A percentile compares a stretch with the other conserved stretches of the same genome.
Evolutionary conservation across 2,888 invertebrate species (phyloP).

Genomic region (Ctenicera cuprea): DNA sequence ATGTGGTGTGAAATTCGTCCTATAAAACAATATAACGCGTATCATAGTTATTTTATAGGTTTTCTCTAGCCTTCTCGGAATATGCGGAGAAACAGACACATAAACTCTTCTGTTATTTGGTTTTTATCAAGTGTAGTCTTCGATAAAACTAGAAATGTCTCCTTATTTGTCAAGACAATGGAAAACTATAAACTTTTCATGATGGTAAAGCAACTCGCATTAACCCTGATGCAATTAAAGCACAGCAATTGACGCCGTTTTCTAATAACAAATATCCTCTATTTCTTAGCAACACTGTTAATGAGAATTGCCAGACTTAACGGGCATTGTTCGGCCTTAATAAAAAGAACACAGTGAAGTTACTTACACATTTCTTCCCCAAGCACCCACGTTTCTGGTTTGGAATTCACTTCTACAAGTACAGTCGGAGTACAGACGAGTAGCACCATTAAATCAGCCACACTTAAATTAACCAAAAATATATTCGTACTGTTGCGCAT

Average conservation of each 20-base stretch:
- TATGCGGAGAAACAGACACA: slow-evolving; percentile 15
- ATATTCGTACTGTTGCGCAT: slow-evolving; percentile 97
- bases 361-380: slow-evolving; percentile 96
- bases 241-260: background rate
- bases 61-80: slow-evolving; percentile 5
- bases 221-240: background rate
- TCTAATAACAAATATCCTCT: background rate
- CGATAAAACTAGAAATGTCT: background rate
- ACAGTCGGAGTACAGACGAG: slow-evolving; percentile 95
- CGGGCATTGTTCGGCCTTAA: slow-evolving; percentile 24
- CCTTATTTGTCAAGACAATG: background rate
- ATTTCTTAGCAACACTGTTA: background rate
- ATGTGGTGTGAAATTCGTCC: slow-evolving; percentile 19
- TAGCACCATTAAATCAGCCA: slow-evolving; percentile 93
- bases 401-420: slow-evolving; percentile 93
- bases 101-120: slow-evolving; percentile 8
- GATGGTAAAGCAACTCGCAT: background rate
- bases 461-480: slow-evolving; percentile 94
- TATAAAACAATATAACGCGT: slow-evolving; percentile 18
- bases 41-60: slow-evolving; percentile 20
- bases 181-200: background rate
- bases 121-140: slow-evolving; percentile 16
- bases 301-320: slow-evolving; percentile 9
- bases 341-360: background rate
- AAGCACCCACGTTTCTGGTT: slow-evolving; percentile 94